phyloP scores from a whole-genome alignment of 2,888 invertebrate species.

The Caenorhabditis sp. region DNA sequence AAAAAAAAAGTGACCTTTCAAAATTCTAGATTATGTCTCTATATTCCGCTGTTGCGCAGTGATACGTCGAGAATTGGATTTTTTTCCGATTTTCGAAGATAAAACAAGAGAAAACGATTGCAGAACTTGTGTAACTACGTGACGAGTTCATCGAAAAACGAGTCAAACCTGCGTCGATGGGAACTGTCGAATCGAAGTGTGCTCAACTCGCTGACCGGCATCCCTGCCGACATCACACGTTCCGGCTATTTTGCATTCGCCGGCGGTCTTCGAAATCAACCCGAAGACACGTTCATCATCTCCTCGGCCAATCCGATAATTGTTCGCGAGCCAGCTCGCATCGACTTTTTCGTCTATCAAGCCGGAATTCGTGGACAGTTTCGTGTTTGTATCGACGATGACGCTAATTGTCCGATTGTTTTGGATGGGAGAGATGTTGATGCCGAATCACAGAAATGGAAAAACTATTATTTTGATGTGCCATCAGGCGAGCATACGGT shows the following conservation, averaged over 20 bases:
- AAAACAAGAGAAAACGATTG: too few relatives aligned
- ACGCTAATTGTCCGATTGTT: conserved; percentile 57
- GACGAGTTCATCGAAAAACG: conserved; percentile 26
- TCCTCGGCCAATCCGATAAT: conserved; percentile 34
- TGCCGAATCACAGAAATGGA: conserved; percentile 58
- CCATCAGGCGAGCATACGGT: conserved; percentile 55
- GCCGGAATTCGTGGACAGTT: conserved; percentile 62
- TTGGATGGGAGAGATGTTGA: conserved; percentile 58
- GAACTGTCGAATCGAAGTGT: conserved; percentile 45
- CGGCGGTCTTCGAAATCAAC: conserved; percentile 36
- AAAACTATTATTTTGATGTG: conserved; percentile 46
- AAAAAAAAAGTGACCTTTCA: too few relatives aligned
- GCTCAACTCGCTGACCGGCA: conserved; percentile 58
- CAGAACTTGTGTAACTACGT: conserved; percentile 57
- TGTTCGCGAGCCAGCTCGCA: conserved; percentile 24
- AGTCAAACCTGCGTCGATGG: conserved; percentile 43
- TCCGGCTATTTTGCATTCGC: conserved; percentile 51
- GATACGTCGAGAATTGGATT: too few relatives aligned
- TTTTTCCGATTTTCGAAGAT: too few relatives aligned
- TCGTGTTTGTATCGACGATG: conserved; percentile 58
- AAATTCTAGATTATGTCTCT: too few relatives aligned
- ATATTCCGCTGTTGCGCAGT: too few relatives aligned
- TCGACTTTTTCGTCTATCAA: conserved; percentile 59
- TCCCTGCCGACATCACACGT: conserved; percentile 53
- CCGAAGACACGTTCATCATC: conserved; percentile 47